Conservation (phyloP, 2,888 invertebrate genomes). For the Heliconius aoede region DNA sequence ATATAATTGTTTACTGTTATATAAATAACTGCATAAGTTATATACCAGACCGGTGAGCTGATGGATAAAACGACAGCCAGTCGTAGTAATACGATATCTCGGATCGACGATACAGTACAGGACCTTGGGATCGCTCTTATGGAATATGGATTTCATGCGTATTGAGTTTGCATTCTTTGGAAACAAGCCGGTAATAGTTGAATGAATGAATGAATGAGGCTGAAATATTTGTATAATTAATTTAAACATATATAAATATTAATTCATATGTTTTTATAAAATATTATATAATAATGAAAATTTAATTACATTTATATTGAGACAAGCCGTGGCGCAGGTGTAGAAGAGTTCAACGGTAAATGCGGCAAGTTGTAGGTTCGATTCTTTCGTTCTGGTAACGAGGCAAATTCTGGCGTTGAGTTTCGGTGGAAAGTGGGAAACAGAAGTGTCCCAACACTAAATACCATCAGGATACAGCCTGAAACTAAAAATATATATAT, state of each 20-base stretch:
- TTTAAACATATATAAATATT: background rate
- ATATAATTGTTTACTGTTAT: background rate
- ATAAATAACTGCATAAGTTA: background rate
- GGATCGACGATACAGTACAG: constrained; percentile 76
- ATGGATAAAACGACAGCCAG: constrained; percentile 74
- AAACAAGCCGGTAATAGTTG: constrained; percentile 52
- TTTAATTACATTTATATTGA: too few relatives aligned
- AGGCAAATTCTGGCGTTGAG: too few relatives aligned
- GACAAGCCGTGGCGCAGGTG: too few relatives aligned
- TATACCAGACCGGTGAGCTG: constrained; percentile 51
- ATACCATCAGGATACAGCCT: background rate
- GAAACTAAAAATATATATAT: background rate
- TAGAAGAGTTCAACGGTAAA: too few relatives aligned
- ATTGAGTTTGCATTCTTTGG: constrained; percentile 70
- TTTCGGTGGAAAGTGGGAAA: too few relatives aligned
- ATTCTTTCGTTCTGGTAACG: too few relatives aligned
- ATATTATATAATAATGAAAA: too few relatives aligned
- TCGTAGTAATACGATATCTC: constrained; percentile 64
- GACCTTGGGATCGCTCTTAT: constrained; percentile 73
- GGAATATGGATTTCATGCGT: constrained; percentile 77
- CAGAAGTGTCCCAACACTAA: background rate
- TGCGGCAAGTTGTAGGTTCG: too few relatives aligned
- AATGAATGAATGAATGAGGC: background rate
- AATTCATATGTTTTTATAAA: too few relatives aligned
- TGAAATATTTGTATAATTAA: background rate